Percentiles rank a stretch among this genome's conserved stretches.
phyloP scores from a whole-genome alignment of 2,888 invertebrate species.

The Drosophila monieri region DNA sequence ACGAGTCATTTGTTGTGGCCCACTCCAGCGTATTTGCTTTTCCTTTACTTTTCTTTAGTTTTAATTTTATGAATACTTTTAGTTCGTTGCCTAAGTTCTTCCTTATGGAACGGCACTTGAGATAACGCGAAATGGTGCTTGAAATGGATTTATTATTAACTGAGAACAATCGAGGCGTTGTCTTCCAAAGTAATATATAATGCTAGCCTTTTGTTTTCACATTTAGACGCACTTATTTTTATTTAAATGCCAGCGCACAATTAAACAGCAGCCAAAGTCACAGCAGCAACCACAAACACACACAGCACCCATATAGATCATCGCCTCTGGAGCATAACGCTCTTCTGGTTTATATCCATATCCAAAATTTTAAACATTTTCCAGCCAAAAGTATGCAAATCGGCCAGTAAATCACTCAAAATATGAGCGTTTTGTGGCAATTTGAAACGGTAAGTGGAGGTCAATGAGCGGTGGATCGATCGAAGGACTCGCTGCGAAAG shows the following conservation, averaged over 20 bases:
- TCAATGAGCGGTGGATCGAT: slow-evolving; percentile 19
- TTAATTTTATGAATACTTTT: slow-evolving; percentile 3
- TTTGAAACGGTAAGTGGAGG: slow-evolving; percentile 19
- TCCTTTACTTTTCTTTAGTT: not conserved
- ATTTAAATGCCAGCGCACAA: slow-evolving; percentile 55
- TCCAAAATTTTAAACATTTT: slow-evolving; percentile 5
- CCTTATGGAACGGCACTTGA: slow-evolving; percentile 38
- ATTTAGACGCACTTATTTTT: slow-evolving; percentile 72
- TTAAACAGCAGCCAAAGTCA: slow-evolving; percentile 35
- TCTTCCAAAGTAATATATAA: slow-evolving; percentile 28
- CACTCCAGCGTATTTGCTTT: slow-evolving; percentile 16
- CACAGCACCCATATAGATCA: slow-evolving; percentile 44
- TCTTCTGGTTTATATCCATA: slow-evolving; percentile 36
- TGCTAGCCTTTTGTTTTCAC: slow-evolving; percentile 57
- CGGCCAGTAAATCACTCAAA: slow-evolving; percentile 18
- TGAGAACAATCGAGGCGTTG: slow-evolving; percentile 3
- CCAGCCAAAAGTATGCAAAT: slow-evolving; percentile 13
- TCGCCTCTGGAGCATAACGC: slow-evolving; percentile 67
- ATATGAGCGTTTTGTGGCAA: slow-evolving; percentile 14
- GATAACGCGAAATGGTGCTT: slow-evolving; percentile 29
- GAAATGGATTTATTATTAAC: slow-evolving; percentile 1
- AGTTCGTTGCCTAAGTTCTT: slow-evolving; percentile 79
- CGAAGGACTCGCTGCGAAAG: slow-evolving; percentile 16
- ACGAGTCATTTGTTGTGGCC: slow-evolving; percentile 36
- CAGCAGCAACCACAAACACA: slow-evolving; percentile 22